Percentiles rank a stretch among this genome's conserved stretches.
phyloP scores from a whole-genome alignment of 2,113 vertebrate species.

The Motacilla tschutschensis region DNA sequence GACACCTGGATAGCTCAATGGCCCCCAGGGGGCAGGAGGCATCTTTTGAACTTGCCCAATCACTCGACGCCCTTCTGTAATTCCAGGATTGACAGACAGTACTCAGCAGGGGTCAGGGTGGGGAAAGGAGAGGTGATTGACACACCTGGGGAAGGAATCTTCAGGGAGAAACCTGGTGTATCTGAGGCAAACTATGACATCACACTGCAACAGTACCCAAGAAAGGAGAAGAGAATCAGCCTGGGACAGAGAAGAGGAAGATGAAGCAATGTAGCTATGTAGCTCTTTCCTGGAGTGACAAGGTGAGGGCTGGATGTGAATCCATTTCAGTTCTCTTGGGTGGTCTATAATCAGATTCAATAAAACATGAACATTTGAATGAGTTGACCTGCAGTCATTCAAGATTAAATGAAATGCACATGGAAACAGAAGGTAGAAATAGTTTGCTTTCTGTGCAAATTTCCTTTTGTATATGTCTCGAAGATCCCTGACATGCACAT shows the following conservation, averaged over 20 bases:
- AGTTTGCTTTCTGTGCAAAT: not conserved
- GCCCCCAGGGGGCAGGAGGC: too few relatives aligned
- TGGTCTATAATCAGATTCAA: not conserved
- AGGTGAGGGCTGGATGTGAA: not conserved
- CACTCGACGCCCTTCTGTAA: too few relatives aligned
- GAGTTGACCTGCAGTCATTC: not conserved
- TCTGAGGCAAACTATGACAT: too few relatives aligned
- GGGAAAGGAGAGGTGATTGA: too few relatives aligned
- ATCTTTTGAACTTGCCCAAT: too few relatives aligned
- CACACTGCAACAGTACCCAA: not conserved
- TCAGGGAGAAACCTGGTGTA: too few relatives aligned
- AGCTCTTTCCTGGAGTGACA: not conserved
- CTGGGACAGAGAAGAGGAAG: not conserved
- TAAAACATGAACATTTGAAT: not conserved
- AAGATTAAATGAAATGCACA: constrained; percentile 1
- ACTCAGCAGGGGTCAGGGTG: too few relatives aligned
- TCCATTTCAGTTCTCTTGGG: not conserved
- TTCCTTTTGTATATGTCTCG: not conserved
- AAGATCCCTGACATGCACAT: not conserved
- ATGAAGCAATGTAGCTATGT: not conserved
- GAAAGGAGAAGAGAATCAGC: not conserved
- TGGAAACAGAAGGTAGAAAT: not conserved
- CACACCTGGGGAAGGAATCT: too few relatives aligned
- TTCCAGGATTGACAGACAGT: too few relatives aligned
- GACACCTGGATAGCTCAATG: too few relatives aligned